Evolutionary conservation across 2,113 vertebrate species (phyloP).

Genomic region (Neolamprologus falcicula): DNA sequence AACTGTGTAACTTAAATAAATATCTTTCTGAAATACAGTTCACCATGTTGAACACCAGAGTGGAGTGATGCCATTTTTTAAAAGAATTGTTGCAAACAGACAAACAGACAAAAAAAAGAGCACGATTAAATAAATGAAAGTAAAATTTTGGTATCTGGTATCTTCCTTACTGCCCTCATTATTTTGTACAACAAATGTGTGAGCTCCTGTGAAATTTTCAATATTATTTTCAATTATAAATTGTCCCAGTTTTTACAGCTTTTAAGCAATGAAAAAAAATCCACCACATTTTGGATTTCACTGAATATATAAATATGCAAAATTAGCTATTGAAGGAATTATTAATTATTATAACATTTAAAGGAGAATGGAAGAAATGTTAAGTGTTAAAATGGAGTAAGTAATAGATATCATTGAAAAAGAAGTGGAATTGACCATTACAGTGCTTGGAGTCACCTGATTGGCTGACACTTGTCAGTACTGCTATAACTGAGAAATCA

Average conservation of each 20-base stretch:
- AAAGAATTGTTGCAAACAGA: not conserved
- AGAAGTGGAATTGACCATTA: not conserved
- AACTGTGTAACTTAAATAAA: not conserved
- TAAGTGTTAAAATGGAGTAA: not conserved
- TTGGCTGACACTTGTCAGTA: not conserved
- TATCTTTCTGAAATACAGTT: not conserved
- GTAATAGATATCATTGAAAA: not conserved
- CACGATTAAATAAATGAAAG: accelerated
- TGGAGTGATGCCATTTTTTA: not conserved
- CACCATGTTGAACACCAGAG: not conserved
- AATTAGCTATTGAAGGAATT: not conserved
- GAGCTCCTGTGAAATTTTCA: not conserved
- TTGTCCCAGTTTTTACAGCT: accelerated
- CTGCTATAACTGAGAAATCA: not conserved
- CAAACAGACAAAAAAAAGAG: not conserved
- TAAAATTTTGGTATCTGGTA: accelerated
- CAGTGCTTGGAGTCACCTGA: not conserved
- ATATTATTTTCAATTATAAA: not conserved
- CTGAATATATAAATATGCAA: not conserved
- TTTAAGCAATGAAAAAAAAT: not conserved
- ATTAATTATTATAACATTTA: not conserved
- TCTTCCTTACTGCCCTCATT: accelerated
- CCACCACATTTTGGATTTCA: not conserved
- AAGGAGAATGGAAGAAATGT: not conserved
- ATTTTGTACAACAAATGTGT: not conserved